Conservation (phyloP, 2,113 vertebrate species). For the Microtus montanus region DNA sequence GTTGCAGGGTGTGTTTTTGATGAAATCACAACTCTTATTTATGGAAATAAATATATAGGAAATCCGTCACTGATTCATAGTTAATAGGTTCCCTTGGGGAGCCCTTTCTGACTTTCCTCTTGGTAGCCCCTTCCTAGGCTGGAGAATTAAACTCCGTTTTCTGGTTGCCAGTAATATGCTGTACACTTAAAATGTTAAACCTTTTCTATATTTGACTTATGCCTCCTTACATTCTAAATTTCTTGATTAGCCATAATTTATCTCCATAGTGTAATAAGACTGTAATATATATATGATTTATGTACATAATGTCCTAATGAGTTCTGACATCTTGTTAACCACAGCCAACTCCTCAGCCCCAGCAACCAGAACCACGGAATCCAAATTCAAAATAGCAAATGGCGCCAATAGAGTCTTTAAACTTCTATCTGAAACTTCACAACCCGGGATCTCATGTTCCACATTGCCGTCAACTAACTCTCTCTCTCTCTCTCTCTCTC, state of each 20-base stretch:
- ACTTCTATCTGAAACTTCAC: not conserved
- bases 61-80: not conserved
- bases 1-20: not conserved
- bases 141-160: not conserved
- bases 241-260: constrained; percentile 33
- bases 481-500: too few species aligned
- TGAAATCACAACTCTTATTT: constrained; percentile 11
- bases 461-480: not conserved
- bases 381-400: not conserved
- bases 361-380: not conserved
- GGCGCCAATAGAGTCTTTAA: not conserved
- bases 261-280: constrained; percentile 7
- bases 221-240: constrained; percentile 10
- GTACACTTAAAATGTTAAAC: constrained; percentile 44
- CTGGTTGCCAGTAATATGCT: not conserved
- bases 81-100: not conserved
- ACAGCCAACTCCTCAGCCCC: not conserved
- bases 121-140: not conserved
- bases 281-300: not conserved
- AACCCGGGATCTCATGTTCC: not conserved
- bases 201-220: constrained; percentile 25
- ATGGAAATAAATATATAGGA: not conserved
- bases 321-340: not conserved
- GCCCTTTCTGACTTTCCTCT: not conserved
- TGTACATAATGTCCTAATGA: not conserved